These are phyloP conservation scores for Hemaris fuciformis DNA, from an alignment of 2,888 invertebrate genomes.

Conservation along the genomic window DNA sequence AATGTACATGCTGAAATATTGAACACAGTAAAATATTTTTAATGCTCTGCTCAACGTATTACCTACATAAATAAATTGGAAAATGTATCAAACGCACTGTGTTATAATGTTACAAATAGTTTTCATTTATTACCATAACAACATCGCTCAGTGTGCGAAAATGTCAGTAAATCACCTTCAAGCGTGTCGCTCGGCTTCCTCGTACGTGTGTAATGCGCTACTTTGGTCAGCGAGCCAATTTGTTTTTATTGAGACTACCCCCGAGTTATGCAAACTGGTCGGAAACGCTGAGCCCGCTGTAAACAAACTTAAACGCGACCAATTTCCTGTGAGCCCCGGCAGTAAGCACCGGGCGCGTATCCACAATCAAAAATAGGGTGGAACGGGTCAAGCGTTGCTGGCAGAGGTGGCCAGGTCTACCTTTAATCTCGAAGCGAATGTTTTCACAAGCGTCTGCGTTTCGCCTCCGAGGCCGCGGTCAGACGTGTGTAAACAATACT, in stretches of 20 bases:
- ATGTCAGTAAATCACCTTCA: slow-evolving; percentile 68
- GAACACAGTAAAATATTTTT: slow-evolving; percentile 1
- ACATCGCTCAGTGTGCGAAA: slow-evolving; percentile 28
- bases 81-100: background rate
- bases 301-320: slow-evolving; percentile 72
- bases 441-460: slow-evolving; percentile 72
- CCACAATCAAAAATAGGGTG: slow-evolving; percentile 29
- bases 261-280: slow-evolving; percentile 78
- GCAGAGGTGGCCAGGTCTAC: slow-evolving; percentile 57
- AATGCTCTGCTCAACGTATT: background rate
- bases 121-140: slow-evolving; percentile 40
- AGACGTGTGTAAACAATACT: slow-evolving; percentile 74
- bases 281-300: slow-evolving; percentile 75
- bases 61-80: background rate
- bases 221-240: slow-evolving; percentile 76
- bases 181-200: slow-evolving; percentile 73
- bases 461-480: slow-evolving; percentile 65
- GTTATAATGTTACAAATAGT: slow-evolving; percentile 23
- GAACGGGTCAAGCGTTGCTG: slow-evolving; percentile 43
- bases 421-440: slow-evolving; percentile 75
- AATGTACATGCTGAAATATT: background rate
- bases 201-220: slow-evolving; percentile 75
- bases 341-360: slow-evolving; percentile 21
- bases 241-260: slow-evolving; percentile 81
- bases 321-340: slow-evolving; percentile 44